phyloP scores from a whole-genome alignment of 2,888 invertebrate genomes.

The Lypha dubia region DNA sequence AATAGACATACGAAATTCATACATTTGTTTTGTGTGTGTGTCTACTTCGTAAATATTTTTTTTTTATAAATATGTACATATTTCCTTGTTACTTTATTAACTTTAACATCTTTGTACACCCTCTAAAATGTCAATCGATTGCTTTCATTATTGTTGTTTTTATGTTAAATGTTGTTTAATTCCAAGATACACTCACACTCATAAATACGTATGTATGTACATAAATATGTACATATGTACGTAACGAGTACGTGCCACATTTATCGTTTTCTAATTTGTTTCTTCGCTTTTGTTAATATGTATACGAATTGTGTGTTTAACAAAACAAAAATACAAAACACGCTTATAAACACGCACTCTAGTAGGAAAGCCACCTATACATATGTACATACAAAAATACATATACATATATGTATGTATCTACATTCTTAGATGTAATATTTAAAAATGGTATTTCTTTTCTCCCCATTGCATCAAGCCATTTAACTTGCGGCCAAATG shows the following conservation, averaged over 20 bases:
- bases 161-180: conserved; percentile 26
- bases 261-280: conserved; percentile 47
- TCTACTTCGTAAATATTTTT: conserved; percentile 22
- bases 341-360: conserved; percentile 46
- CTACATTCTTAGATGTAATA: neutral
- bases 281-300: conserved; percentile 20
- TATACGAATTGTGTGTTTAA: conserved; percentile 1
- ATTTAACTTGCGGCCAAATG: conserved; percentile 41
- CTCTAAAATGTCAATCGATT: conserved; percentile 50
- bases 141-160: conserved; percentile 34
- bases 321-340: conserved; percentile 28
- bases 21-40: neutral
- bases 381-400: neutral
- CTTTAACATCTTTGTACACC: conserved; percentile 39
- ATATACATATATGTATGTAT: neutral
- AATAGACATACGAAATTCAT: conserved; percentile 11
- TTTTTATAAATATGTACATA: conserved; percentile 25
- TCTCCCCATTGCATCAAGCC: conserved; percentile 6
- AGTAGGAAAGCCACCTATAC: neutral
- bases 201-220: too few relatives aligned
- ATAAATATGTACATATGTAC: neutral
- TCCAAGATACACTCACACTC: conserved; percentile 24
- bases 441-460: neutral
- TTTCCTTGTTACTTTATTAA: conserved; percentile 43
- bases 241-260: conserved; percentile 58